Evolutionary conservation across 2,888 invertebrate species (phyloP).

Genomic region (Nymphalis c-album): DNA sequence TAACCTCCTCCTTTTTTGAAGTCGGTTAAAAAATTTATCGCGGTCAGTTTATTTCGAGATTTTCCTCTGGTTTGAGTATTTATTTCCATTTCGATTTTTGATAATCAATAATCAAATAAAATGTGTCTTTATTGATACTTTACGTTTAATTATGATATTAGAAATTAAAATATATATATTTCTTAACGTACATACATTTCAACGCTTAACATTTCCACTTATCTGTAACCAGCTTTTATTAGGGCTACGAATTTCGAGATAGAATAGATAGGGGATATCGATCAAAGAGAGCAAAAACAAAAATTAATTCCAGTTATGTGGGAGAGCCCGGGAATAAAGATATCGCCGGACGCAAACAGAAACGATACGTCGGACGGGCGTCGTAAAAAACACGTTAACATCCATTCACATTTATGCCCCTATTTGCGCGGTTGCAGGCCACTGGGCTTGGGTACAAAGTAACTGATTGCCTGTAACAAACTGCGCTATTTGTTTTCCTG

Average conservation of each 20-base stretch:
- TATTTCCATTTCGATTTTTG: too few relatives aligned
- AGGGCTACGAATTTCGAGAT: conserved; percentile 9
- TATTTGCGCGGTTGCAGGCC: conserved; percentile 68
- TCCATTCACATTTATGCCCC: conserved; percentile 80
- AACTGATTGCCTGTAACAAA: conserved; percentile 70
- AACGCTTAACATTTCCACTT: background rate
- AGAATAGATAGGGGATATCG: conserved; percentile 32
- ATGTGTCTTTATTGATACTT: too few relatives aligned
- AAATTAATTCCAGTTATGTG: conserved; percentile 58
- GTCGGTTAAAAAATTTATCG: too few relatives aligned
- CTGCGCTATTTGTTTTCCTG: conserved; percentile 54
- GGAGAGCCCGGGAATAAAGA: conserved; percentile 70
- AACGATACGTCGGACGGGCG: conserved; percentile 74
- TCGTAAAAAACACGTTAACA: conserved; percentile 82
- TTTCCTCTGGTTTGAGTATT: too few relatives aligned
- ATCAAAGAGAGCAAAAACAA: conserved; percentile 39
- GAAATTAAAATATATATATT: background rate
- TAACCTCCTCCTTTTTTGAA: too few relatives aligned
- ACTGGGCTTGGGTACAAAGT: conserved; percentile 68
- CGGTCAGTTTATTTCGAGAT: too few relatives aligned
- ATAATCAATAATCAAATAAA: too few relatives aligned
- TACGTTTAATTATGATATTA: too few relatives aligned
- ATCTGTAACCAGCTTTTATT: background rate
- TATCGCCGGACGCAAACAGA: conserved; percentile 74
- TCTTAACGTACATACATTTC: background rate